These are phyloP conservation scores for Hedychridium roseum DNA, from an alignment of 2,888 invertebrate genomes.

Conservation along the genomic window DNA sequence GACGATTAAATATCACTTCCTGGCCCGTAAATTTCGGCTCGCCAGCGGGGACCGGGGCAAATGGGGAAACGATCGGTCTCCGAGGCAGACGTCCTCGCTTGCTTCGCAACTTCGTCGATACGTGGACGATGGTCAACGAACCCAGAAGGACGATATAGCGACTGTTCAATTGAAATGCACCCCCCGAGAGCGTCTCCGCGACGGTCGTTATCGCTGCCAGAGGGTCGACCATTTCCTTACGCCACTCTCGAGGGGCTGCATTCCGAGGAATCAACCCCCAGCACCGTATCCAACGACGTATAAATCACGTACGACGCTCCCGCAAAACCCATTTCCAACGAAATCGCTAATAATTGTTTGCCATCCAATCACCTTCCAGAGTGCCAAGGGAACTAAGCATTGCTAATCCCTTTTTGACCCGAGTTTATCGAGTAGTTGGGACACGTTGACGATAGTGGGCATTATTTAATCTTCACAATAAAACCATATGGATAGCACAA, in stretches of 20 bases:
- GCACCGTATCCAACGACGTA: neutral
- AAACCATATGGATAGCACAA: too few species aligned
- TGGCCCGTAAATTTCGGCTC: too few species aligned
- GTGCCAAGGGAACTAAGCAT: neutral
- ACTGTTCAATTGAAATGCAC: conserved; percentile 41
- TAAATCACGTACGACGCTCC: too few species aligned
- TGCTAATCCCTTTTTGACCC: conserved; percentile 22
- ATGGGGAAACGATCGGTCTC: conserved; percentile 21
- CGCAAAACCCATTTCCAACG: too few species aligned
- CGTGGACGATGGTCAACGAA: conserved; percentile 38
- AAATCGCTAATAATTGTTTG: too few species aligned
- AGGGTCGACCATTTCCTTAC: conserved; percentile 17
- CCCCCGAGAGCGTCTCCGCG: conserved; percentile 18
- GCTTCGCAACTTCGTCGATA: conserved; percentile 6
- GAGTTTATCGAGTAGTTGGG: neutral
- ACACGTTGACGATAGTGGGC: neutral
- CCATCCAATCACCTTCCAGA: neutral
- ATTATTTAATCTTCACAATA: too few species aligned
- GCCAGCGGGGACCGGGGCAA: neutral
- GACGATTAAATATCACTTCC: too few species aligned
- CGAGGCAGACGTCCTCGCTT: conserved; percentile 15
- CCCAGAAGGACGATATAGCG: conserved; percentile 20
- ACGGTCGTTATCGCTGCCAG: conserved; percentile 24
- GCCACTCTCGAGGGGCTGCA: neutral
- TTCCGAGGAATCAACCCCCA: neutral